Evolutionary conservation across 2,888 invertebrate species (phyloP).

Genomic region (Watsonalla cultraria): DNA sequence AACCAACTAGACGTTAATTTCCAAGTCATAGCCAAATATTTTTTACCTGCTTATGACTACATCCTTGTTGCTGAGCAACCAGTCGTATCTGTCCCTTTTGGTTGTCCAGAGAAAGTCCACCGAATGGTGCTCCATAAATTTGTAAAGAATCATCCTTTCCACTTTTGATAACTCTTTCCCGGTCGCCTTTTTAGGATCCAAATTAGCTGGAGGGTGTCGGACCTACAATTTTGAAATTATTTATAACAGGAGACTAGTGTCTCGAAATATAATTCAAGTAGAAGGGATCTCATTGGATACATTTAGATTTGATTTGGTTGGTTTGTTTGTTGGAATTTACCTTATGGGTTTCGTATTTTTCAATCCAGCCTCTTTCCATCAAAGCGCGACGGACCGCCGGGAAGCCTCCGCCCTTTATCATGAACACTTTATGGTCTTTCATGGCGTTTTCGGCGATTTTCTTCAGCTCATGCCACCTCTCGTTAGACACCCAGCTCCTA

Average conservation of each 20-base stretch:
- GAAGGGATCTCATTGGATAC: too few species aligned
- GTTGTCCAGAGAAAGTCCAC: slow-evolving; percentile 95
- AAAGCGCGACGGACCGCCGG: slow-evolving; percentile 84
- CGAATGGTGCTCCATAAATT: slow-evolving; percentile 87
- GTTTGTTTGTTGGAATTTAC: slow-evolving; percentile 23
- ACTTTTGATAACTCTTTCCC: slow-evolving; percentile 79
- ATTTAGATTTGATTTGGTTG: too few species aligned
- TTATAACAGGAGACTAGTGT: too few species aligned
- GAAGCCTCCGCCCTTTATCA: slow-evolving; percentile 85
- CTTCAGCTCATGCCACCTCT: slow-evolving; percentile 81
- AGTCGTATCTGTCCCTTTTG: slow-evolving; percentile 88
- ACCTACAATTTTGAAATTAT: slow-evolving; percentile 34
- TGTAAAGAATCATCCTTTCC: slow-evolving; percentile 84
- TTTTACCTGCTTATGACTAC: slow-evolving; percentile 73
- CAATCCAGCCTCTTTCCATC: slow-evolving; percentile 85
- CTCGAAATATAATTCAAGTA: too few species aligned
- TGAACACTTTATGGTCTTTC: slow-evolving; percentile 82
- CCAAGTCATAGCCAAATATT: background rate
- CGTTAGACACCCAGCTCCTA: slow-evolving; percentile 80
- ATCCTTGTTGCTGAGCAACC: slow-evolving; percentile 78
- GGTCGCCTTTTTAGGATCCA: slow-evolving; percentile 63
- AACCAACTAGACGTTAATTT: too few species aligned
- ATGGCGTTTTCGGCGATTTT: slow-evolving; percentile 82
- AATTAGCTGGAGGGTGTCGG: slow-evolving; percentile 54
- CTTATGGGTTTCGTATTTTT: slow-evolving; percentile 79